These are phyloP conservation scores for Chymomyza amoena DNA, from an alignment of 2,888 invertebrate species.

Conservation along the genomic window DNA sequence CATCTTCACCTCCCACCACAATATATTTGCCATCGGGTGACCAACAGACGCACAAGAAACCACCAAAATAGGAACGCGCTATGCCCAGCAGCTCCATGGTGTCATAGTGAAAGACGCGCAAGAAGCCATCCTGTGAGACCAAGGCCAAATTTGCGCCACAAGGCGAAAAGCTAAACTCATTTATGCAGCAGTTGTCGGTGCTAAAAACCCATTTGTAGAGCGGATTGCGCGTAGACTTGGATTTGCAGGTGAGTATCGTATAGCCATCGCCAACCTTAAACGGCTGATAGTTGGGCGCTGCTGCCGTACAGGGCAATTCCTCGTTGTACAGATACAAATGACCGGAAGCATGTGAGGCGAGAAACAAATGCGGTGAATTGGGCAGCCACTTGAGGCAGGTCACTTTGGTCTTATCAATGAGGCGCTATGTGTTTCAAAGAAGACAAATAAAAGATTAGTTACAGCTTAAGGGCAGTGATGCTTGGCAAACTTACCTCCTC, in stretches of 20 bases:
- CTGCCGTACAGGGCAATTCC: slow-evolving; percentile 92
- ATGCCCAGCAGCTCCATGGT: slow-evolving; percentile 97
- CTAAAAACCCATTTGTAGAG: slow-evolving; percentile 94
- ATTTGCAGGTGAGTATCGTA: slow-evolving; percentile 96
- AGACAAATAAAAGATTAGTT: neutral
- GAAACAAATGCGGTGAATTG: slow-evolving; percentile 94
- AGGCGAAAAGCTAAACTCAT: slow-evolving; percentile 98
- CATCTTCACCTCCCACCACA: slow-evolving; percentile 98
- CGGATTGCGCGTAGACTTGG: slow-evolving; percentile 97
- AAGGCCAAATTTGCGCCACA: slow-evolving; percentile 95
- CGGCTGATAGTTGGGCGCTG: slow-evolving; percentile 95
- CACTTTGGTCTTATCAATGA: slow-evolving; percentile 81
- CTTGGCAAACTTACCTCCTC: slow-evolving; percentile 87
- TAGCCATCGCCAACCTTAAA: slow-evolving; percentile 97
- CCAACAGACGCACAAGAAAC: slow-evolving; percentile 98
- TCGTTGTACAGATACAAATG: slow-evolving; percentile 99
- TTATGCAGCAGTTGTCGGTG: slow-evolving; percentile 89
- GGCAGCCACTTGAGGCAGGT: slow-evolving; percentile 99
- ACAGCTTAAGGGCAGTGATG: neutral
- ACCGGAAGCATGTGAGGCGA: slow-evolving; percentile 96
- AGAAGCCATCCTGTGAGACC: slow-evolving; percentile 96
- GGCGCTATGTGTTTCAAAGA: slow-evolving; percentile 64
- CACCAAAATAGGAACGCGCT: slow-evolving; percentile 98
- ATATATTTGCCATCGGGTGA: slow-evolving; percentile 97
- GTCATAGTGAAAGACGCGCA: slow-evolving; percentile 97